These are phyloP conservation scores for Aphelenchoides avenae DNA, from an alignment of 1,140 invertebrate genomes.

Conservation along the genomic window DNA sequence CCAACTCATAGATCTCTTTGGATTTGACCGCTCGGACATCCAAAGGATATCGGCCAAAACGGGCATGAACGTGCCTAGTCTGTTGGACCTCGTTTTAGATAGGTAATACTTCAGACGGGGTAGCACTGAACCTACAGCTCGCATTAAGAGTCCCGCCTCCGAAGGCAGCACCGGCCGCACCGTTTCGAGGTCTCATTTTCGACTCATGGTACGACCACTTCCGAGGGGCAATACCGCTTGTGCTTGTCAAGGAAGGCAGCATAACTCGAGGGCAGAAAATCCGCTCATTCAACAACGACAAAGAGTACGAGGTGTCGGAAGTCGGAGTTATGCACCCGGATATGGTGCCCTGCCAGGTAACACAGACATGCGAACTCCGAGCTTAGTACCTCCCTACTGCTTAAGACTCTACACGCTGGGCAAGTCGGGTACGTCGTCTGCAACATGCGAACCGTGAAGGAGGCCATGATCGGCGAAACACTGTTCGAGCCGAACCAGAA, in stretches of 20 bases:
- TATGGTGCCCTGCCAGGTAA: conserved; percentile 67
- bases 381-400: background rate
- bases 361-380: no score
- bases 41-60: conserved; percentile 76
- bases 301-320: conserved; percentile 73
- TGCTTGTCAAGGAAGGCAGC: conserved; percentile 63
- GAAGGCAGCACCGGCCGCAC: conserved; percentile 61
- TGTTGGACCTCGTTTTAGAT: conserved; percentile 61
- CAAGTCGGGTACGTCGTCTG: conserved; percentile 77
- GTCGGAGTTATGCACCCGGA: conserved; percentile 76
- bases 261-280: conserved; percentile 63
- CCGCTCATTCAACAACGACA: conserved; percentile 67
- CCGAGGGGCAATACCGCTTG: conserved; percentile 75
- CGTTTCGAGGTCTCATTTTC: conserved; percentile 78
- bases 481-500: conserved; percentile 65
- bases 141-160: conserved; percentile 65
- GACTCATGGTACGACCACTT: conserved; percentile 89
- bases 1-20: conserved; percentile 80
- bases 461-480: conserved; percentile 80
- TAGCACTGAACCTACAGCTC: conserved; percentile 16
- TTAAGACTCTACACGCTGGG: conserved; percentile 65
- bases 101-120: conserved; percentile 18
- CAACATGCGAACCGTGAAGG: conserved; percentile 73
- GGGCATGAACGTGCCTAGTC: conserved; percentile 60
- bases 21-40: conserved; percentile 70